Evolutionary conservation across 2,113 vertebrate species (phyloP), one percentile per base, ranked within the genome.

Genomic region (Epinephelus lanceolatus): DNA sequence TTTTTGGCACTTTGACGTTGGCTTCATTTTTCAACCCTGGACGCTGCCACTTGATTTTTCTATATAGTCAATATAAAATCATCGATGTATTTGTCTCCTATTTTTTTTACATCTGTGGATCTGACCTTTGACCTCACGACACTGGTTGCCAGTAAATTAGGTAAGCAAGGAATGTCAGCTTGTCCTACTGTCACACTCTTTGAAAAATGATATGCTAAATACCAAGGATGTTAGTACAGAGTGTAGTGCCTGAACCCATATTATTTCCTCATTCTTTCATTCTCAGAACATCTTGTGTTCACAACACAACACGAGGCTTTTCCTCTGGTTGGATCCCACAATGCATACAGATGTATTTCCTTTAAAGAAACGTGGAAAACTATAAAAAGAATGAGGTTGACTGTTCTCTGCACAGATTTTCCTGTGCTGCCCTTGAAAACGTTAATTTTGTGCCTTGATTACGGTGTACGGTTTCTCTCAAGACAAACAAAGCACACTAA

Each of bases 401-500:
- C 68, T 78, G 79, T 81, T 73, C 65, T 79, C 63, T 78, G 57
- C 76, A 49, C 47, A 27, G 61, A 76, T 76, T 71, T 67, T 61
- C 75, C 59, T 40, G 21, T 7, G 55, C 74, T 79, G 60, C 83
- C 75, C 84, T 91, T 55, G 60, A 85, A 78, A 87, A 84, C 78
- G 42, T 82, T 87, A 78, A 82, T 90, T 93, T 85, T 71, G 73
- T 53, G 75, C 82, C 81, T 86, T 94, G 93, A 95, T 95, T 95
- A 92, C 89, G 87, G 93, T 85, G 82, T 94, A 85, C 71, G 79
- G 89, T 94, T 95, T 93, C 89, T 92, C 82, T 88, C 86, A 93
- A 95, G 86, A 93, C 92, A 94, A 94, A 95, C 94, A 94, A 89
- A 86, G 88, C 90, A 65, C 75, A 80, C 89, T 92, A 94, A 93